A percentile compares a stretch with the other conserved stretches of the same genome.
Evolutionary conservation across 2,113 vertebrate species (phyloP).

Genomic region (Cepphus grylle): DNA sequence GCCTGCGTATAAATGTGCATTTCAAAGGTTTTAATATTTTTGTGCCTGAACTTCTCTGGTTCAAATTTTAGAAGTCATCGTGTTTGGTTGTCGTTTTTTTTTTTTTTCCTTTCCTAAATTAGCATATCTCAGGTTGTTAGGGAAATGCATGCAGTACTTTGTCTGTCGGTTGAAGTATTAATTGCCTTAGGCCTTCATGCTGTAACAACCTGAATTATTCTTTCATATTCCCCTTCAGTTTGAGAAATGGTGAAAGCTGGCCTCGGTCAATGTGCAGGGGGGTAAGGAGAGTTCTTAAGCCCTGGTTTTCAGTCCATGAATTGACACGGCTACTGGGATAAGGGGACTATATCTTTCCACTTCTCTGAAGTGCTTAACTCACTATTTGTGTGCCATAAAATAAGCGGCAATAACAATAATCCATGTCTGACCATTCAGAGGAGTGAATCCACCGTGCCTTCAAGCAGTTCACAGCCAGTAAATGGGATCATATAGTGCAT

Average conservation of each 20-base stretch:
- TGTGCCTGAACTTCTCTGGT: neutral
- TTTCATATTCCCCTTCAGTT: neutral
- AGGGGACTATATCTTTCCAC: neutral
- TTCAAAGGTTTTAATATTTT: neutral
- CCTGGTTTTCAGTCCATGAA: neutral
- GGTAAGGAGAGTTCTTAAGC: neutral
- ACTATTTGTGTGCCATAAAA: conserved; percentile 23
- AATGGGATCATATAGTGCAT: conserved; percentile 31
- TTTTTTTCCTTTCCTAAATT: neutral
- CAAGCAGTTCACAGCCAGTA: neutral
- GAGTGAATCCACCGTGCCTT: neutral
- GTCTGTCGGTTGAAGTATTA: neutral
- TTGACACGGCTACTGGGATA: neutral
- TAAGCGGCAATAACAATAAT: neutral
- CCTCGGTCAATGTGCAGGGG: neutral
- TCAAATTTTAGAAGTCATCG: conserved; percentile 3
- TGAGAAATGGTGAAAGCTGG: neutral
- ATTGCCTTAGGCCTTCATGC: conserved; percentile 10
- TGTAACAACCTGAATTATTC: neutral
- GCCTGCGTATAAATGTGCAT: neutral
- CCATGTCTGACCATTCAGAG: neutral
- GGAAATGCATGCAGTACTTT: neutral
- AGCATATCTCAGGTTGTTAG: conserved; percentile 27
- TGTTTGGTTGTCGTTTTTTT: neutral
- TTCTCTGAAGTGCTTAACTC: conserved; percentile 28